Percentiles rank a stretch among this genome's conserved stretches.
Evolutionary conservation across 1,140 invertebrate genomes (phyloP).

Genomic region (Polypedilum vanderplanki): DNA sequence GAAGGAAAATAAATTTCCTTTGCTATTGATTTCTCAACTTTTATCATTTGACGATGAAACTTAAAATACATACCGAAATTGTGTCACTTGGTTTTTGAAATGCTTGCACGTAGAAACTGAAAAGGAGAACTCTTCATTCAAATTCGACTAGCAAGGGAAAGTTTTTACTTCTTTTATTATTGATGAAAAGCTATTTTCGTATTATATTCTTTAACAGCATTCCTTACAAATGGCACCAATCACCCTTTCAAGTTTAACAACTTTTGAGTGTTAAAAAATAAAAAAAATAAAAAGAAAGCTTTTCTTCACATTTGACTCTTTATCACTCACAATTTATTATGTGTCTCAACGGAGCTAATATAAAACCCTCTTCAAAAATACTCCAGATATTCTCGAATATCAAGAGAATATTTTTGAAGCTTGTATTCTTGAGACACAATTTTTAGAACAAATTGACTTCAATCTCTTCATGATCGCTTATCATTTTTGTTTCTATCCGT

Average conservation of each 20-base stretch:
- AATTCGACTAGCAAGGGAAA: background rate
- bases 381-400: too few species aligned
- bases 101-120: background rate
- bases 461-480: too few species aligned
- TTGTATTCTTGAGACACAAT: too few species aligned
- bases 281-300: too few species aligned
- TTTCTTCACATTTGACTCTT: too few species aligned
- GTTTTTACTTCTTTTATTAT: background rate
- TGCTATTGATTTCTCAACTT: background rate
- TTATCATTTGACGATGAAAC: background rate
- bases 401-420: too few species aligned
- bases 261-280: too few species aligned
- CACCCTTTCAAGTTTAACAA: background rate
- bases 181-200: background rate
- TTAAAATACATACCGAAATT: background rate
- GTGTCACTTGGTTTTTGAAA: background rate
- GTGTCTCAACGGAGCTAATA: too few species aligned
- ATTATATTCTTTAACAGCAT: background rate
- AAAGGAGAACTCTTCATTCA: background rate
- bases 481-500: too few species aligned
- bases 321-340: too few species aligned
- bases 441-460: too few species aligned
- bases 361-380: too few species aligned
- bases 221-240: background rate
- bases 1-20: background rate